These are phyloP conservation scores for Camelus bactrianus DNA, from an alignment of 2,113 vertebrate genomes.

Conservation along the genomic window DNA sequence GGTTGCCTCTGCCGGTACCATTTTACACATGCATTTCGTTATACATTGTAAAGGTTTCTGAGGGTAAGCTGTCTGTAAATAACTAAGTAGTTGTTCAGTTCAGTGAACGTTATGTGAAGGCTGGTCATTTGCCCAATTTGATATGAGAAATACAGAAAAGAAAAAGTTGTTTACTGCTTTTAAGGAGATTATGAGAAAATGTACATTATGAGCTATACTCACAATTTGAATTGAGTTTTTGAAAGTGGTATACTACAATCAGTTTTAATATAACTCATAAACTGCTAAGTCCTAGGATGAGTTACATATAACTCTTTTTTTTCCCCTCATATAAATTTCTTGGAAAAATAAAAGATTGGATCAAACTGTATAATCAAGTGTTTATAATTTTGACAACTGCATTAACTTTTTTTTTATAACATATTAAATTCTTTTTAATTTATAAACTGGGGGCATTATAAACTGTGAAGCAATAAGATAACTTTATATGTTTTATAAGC, in stretches of 20 bases:
- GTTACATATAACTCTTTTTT: not conserved
- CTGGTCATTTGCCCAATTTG: conserved; percentile 22
- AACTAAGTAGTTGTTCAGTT: conserved; percentile 47
- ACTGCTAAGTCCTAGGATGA: conserved; percentile 11
- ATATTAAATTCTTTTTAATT: not conserved
- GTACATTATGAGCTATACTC: not conserved
- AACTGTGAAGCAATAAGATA: conserved; percentile 37
- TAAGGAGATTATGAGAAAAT: conserved; percentile 52
- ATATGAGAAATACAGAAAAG: not conserved
- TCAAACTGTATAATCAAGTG: not conserved
- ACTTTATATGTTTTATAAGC: not conserved
- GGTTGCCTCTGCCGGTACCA: not conserved
- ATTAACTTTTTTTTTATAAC: conserved; percentile 31
- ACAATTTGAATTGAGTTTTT: conserved; percentile 49
- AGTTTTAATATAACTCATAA: conserved; percentile 50
- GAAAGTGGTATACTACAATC: conserved; percentile 7
- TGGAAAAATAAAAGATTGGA: not conserved
- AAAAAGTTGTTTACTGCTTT: conserved; percentile 38
- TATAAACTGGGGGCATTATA: not conserved
- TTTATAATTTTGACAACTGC: conserved; percentile 10
- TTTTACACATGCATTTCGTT: conserved; percentile 39
- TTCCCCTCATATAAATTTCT: not conserved
- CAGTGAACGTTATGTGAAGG: not conserved
- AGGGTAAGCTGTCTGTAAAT: conserved; percentile 8
- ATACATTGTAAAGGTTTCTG: conserved; percentile 22